These are phyloP conservation scores for Herminia tarsipennalis DNA, from an alignment of 2,888 invertebrate genomes.

Conservation along the genomic window DNA sequence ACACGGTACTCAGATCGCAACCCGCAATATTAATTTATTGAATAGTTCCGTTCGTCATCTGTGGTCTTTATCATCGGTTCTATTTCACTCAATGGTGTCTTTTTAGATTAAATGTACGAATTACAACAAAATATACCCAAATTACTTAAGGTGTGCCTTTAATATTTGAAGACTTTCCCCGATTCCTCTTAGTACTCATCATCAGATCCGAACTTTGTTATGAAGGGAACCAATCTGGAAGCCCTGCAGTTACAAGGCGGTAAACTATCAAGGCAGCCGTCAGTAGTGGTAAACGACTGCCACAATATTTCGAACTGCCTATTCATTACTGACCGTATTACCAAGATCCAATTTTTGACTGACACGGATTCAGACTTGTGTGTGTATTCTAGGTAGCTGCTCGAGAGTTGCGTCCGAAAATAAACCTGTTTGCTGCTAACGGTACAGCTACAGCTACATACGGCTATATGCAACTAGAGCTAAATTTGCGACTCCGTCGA, in stretches of 20 bases:
- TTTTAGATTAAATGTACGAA: too few relatives aligned
- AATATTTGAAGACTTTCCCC: too few relatives aligned
- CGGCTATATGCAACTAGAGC: constrained; percentile 14
- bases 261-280: constrained; percentile 25
- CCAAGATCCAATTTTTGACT: constrained; percentile 25
- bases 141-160: too few relatives aligned
- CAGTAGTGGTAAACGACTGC: constrained; percentile 18
- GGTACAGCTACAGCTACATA: constrained; percentile 41
- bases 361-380: constrained; percentile 38
- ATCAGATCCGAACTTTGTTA: too few relatives aligned
- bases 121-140: too few relatives aligned
- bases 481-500: constrained; percentile 28
- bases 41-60: too few relatives aligned
- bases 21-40: too few relatives aligned
- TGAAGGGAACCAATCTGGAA: too few relatives aligned
- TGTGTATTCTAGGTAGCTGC: constrained; percentile 22
- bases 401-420: constrained; percentile 14
- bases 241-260: constrained; percentile 22
- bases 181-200: too few relatives aligned
- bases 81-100: too few relatives aligned
- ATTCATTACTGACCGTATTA: constrained; percentile 4
- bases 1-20: too few relatives aligned
- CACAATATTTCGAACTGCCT: neutral
- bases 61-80: too few relatives aligned
- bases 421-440: constrained; percentile 49